Conservation (phyloP, 2,113 vertebrate species). For the Capreolus pygargus region DNA sequence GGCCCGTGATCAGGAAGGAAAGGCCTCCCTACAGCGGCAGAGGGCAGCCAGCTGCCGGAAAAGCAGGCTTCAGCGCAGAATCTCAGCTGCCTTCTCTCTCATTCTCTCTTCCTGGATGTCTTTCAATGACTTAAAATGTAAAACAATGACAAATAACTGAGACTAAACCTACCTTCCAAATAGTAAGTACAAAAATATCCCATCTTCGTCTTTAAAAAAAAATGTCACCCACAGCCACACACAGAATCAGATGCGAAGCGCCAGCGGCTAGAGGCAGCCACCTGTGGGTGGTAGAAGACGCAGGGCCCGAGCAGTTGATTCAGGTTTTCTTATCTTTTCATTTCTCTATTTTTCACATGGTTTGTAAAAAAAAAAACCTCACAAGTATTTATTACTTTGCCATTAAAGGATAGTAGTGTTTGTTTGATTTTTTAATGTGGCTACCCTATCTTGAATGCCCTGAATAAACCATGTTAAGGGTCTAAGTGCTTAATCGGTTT, state of each 20-base stretch:
- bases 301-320: rapidly evolving
- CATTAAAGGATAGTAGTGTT: background rate
- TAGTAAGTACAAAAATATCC: background rate
- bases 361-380: background rate
- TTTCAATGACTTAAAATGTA: background rate
- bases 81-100: background rate
- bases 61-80: background rate
- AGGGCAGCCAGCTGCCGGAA: background rate
- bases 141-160: background rate
- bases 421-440: background rate
- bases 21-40: background rate
- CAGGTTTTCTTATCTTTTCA: background rate
- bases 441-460: background rate
- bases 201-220: background rate
- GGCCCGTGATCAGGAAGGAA: background rate
- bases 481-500: background rate
- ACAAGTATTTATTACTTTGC: background rate
- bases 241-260: background rate
- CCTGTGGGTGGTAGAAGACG: background rate
- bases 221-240: background rate
- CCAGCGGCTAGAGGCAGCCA: too few relatives aligned
- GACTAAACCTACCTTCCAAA: background rate
- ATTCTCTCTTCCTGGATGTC: background rate
- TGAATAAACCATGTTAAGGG: background rate
- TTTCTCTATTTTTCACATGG: background rate